A percentile compares a stretch with the other conserved stretches of the same genome.
phyloP scores from a whole-genome alignment of 2,113 vertebrate genomes.

The Steatornis caripensis region DNA sequence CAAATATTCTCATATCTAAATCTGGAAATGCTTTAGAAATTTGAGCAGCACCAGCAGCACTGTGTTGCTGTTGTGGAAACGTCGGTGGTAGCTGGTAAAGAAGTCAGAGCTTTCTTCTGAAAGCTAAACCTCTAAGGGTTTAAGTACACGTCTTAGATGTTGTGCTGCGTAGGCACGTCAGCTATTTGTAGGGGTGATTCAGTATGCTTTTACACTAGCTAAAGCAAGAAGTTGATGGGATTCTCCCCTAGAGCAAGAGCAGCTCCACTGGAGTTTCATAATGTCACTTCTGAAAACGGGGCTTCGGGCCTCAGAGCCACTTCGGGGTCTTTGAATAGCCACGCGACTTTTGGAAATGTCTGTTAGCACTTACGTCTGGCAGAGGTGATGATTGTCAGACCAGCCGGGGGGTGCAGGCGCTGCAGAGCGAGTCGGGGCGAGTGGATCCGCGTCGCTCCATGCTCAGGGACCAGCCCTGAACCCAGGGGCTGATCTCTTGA shows the following conservation, averaged over 20 bases:
- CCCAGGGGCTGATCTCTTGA: background rate
- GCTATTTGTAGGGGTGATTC: background rate
- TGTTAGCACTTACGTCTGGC: rapidly evolving
- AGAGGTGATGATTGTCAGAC: rapidly evolving
- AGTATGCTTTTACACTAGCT: rapidly evolving
- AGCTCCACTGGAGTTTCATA: background rate
- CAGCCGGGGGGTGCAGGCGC: background rate
- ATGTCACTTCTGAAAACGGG: background rate
- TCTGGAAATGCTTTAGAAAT: background rate
- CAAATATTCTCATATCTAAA: background rate
- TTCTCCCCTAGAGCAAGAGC: background rate
- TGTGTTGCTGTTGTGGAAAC: background rate
- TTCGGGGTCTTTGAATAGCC: background rate
- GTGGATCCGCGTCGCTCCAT: rapidly evolving
- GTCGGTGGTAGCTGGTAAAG: background rate
- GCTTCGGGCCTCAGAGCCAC: background rate
- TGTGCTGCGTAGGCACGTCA: background rate
- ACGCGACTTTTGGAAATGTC: rapidly evolving
- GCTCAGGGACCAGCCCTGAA: background rate
- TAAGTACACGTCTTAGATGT: background rate
- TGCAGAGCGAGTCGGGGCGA: background rate
- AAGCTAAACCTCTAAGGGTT: background rate
- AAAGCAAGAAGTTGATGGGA: background rate
- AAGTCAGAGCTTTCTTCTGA: background rate
- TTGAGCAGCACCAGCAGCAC: background rate